These are phyloP conservation scores for Neostethus bicornis DNA, from an alignment of 2,797 vertebrate species.

Conservation along the genomic window DNA sequence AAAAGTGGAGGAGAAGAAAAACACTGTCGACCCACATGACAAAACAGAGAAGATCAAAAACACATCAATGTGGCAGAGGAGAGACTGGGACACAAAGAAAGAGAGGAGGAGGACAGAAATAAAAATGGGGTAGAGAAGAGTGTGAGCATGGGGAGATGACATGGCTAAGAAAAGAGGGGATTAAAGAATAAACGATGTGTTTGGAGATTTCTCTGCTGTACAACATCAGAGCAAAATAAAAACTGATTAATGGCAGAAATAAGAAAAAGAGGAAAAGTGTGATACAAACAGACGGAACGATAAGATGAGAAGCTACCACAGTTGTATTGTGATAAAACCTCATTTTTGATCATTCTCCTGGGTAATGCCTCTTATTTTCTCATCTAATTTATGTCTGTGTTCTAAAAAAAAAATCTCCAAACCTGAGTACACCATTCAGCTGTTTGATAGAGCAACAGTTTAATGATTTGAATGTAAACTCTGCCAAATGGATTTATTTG, in stretches of 20 bases:
- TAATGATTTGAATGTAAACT: too few species aligned
- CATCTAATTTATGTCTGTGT: too few species aligned
- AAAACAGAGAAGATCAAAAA: constrained; percentile 50
- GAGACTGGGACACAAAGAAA: not conserved
- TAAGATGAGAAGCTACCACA: not conserved
- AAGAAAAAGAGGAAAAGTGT: not conserved
- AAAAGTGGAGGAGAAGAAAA: constrained; percentile 15
- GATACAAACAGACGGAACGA: not conserved
- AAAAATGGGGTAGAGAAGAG: not conserved
- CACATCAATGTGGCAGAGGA: constrained; percentile 12
- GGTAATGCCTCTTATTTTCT: too few species aligned
- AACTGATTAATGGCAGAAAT: constrained; percentile 18
- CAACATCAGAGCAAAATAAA: constrained; percentile 18
- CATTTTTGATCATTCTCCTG: not conserved
- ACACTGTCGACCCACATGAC: constrained; percentile 38
- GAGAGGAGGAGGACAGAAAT: not conserved
- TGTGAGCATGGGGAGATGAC: not conserved
- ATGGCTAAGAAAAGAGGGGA: not conserved
- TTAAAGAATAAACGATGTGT: constrained; percentile 7
- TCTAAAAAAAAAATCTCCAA: too few species aligned
- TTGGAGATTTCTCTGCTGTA: constrained; percentile 20
- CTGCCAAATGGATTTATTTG: too few species aligned
- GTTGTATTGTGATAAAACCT: not conserved
- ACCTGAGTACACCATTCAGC: too few species aligned
- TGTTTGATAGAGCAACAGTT: too few species aligned